Base-by-base conservation (phyloP, 2,888 invertebrate species). In the Drosophila antonietae region DNA sequence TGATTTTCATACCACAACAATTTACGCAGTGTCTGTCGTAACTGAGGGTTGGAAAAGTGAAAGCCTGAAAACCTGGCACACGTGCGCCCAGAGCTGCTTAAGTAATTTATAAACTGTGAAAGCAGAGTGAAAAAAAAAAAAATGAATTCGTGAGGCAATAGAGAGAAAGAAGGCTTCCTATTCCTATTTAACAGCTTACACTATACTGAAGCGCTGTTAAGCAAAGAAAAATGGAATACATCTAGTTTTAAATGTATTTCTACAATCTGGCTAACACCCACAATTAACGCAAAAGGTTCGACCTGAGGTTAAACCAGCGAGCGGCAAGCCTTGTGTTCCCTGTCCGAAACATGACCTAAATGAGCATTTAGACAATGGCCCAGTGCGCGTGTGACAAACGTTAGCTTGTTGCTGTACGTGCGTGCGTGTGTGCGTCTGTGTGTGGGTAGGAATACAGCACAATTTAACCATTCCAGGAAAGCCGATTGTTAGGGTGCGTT, bases 281-380 rank as follows among this genome's bases (percentile, higher is more conserved):
- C 47, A 59, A 73, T 68, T 60, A 31, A 44, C 23, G 39, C 8
- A 55, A 35, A 61, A 69, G 73, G 51, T 28, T 57, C 62, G 59
- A 73, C 55, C 70, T 71, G 68, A 64, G 56, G 64, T 68, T 68
- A 77, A 80, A 51, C 49, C 41, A 53, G 43, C 35, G 72, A 51
- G 28, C 31, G 72, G 43, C 72, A 68, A 65, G 65, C 80, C 47
- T 20, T 28, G 53, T 46, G 10, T 41, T 28, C 41, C 52, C 52
- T 56, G 49, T 35, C 49, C 61, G 59, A 49, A 80, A 80, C 80
- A 80, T 89, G 90, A 90, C 90, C 89, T 77, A 90, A 86, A 86
- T 88, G 78, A 74, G 75, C 68, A 74, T 56, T 52, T 73, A 66
- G 64, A 81, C 69, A 81, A 75, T 63, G 56, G 67, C 44, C 67